A percentile compares a stretch with the other conserved stretches of the same genome.
These are phyloP conservation scores for Urosaurus nigricauda DNA, from an alignment of 2,797 vertebrate species.

Conservation along the genomic window DNA sequence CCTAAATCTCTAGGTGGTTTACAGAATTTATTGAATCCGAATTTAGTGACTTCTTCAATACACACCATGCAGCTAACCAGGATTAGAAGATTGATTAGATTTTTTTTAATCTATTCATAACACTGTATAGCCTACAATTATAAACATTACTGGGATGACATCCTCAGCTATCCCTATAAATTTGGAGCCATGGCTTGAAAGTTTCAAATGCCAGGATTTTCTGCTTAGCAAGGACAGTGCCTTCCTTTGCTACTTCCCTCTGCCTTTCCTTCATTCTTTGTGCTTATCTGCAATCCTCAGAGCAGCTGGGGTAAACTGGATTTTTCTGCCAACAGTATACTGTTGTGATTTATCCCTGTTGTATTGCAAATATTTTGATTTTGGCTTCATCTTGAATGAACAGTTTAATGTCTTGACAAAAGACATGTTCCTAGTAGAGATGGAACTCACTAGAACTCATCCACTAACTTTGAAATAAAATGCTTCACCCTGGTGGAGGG, in stretches of 20 bases:
- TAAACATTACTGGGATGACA: not conserved
- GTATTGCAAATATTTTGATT: not conserved
- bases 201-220: too few species aligned
- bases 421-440: not conserved
- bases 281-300: not conserved
- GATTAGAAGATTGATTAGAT: not conserved
- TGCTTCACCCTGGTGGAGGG: not conserved
- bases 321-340: not conserved
- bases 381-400: not conserved
- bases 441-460: not conserved
- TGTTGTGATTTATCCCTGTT: not conserved
- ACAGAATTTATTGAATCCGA: not conserved
- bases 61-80: not conserved
- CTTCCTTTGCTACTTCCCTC: not conserved
- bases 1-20: not conserved
- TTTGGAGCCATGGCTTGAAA: too few species aligned
- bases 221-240: not conserved
- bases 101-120: not conserved
- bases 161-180: not conserved
- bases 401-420: not conserved
- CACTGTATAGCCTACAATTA: not conserved
- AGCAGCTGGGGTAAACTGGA: not conserved
- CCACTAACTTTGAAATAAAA: not conserved
- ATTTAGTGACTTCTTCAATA: not conserved
- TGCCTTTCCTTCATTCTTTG: not conserved